phyloP scores from a whole-genome alignment of 2,113 vertebrate species.

The Calidris pygmaea region DNA sequence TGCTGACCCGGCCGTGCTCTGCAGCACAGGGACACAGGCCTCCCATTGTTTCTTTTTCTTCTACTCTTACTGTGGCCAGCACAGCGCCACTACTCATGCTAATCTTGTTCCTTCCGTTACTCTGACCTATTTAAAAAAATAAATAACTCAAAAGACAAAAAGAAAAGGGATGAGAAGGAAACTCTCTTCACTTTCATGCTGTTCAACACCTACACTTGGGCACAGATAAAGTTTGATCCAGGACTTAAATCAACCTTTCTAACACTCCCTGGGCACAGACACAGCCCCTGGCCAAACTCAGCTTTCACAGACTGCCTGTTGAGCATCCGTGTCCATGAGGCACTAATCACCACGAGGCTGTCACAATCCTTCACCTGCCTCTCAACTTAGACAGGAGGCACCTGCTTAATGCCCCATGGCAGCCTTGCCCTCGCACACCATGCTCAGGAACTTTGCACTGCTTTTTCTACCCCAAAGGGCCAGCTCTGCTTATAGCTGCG shows the following conservation, averaged over 20 bases:
- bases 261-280: neutral
- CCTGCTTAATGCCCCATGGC: neutral
- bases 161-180: neutral
- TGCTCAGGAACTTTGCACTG: neutral
- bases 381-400: neutral
- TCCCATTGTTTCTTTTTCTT: neutral
- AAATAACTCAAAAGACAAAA: neutral
- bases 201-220: neutral
- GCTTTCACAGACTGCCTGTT: neutral
- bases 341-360: neutral
- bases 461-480: neutral
- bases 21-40: neutral
- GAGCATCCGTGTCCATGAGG: neutral
- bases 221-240: conserved; percentile 2
- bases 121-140: neutral
- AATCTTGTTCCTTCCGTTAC: neutral
- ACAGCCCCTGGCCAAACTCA: neutral
- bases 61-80: neutral
- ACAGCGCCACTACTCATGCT: neutral
- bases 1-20: neutral
- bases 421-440: neutral
- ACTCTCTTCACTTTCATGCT: neutral
- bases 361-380: neutral
- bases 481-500: neutral
- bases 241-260: neutral